Evolutionary conservation across 2,888 invertebrate species (phyloP), one percentile per base, ranked within the genome.

Genomic region (Scotopteryx bipunctaria): DNA sequence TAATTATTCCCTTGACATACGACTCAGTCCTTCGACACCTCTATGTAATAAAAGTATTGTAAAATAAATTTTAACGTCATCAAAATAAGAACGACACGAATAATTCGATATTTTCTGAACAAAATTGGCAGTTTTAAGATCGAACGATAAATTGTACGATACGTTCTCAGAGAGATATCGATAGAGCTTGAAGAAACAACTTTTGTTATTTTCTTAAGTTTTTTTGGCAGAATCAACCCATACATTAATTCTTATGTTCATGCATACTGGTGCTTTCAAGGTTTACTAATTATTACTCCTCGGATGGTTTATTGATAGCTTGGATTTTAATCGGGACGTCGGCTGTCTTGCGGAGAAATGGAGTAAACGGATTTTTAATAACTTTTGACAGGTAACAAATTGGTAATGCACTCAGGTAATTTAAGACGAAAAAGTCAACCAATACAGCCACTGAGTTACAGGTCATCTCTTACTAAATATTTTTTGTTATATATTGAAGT

Each of bases 1-100:
- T 76, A 74, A 77, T 76, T 74, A 69, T 70, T 64, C 49, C 17
- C 63, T 59, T 64, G 63, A 64, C 55, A 46, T 55, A 57, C 43
- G 57, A 47, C 40, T 40, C 43, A 49, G 45, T 35, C 37, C 35
- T 45, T 46, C 43, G 27, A 40, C 29, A 36, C 41, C 15, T 40
- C 15, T 49, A 27, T 35, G 32, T 17, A 37, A 36, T 25, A 56
- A 49, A 21, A 13, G 29, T 19, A 47, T 17, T 35, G 16, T 23
- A 31, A 36, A 17, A 42, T 15, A 15, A 32, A 21, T 51, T 46
- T 51, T 23, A 49, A 38, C 50, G 16, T 45, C 40, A 42, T 43
- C 9, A 38, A 21, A 32, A 43, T 33, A 38, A 31, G 36, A 42
- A 8, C 17, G 31, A 37, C 14, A 33, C 3, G 6, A 37, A 23